Percentiles rank a stretch among this genome's conserved stretches.
Conservation (phyloP, 2,113 vertebrate species). For the Chaetops frenatus region DNA sequence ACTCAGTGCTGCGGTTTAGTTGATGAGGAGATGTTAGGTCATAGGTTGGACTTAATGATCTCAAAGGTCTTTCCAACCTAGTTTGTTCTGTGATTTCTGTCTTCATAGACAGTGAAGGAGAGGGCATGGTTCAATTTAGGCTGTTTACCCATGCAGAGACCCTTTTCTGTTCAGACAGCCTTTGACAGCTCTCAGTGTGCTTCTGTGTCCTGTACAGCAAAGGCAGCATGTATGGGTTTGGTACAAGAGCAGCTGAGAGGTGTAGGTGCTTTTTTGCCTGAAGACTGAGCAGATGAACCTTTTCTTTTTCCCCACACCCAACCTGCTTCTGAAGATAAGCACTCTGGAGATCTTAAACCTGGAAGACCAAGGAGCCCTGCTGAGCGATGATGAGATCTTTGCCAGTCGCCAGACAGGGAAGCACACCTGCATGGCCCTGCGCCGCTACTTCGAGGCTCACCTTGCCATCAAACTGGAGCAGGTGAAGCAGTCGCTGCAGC, state of each 20-base stretch:
- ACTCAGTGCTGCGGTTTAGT: not conserved
- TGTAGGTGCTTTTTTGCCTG: not conserved
- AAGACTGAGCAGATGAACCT: not conserved
- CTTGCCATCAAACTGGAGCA: conserved; percentile 97
- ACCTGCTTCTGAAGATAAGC: conserved; percentile 82
- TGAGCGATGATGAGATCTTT: conserved; percentile 98
- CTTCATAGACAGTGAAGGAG: not conserved
- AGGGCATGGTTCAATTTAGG: not conserved
- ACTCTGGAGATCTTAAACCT: conserved; percentile 96
- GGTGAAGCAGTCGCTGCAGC: conserved; percentile 96
- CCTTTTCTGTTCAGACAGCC: not conserved
- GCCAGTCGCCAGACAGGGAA: conserved; percentile 98
- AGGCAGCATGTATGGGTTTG: not conserved
- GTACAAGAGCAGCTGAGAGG: not conserved
- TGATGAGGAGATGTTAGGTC: not conserved
- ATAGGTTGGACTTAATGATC: not conserved
- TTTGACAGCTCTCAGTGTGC: not conserved
- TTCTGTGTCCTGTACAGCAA: not conserved
- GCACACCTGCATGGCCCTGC: conserved; percentile 97
- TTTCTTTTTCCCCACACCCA: not conserved
- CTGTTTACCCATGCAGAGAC: not conserved
- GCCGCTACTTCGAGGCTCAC: conserved; percentile 96
- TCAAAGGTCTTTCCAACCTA: not conserved
- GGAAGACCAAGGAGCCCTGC: conserved; percentile 91
- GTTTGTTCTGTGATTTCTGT: not conserved